Base-by-base conservation (phyloP, 1,140 invertebrate genomes). In the Hyphantria cunea region DNA sequence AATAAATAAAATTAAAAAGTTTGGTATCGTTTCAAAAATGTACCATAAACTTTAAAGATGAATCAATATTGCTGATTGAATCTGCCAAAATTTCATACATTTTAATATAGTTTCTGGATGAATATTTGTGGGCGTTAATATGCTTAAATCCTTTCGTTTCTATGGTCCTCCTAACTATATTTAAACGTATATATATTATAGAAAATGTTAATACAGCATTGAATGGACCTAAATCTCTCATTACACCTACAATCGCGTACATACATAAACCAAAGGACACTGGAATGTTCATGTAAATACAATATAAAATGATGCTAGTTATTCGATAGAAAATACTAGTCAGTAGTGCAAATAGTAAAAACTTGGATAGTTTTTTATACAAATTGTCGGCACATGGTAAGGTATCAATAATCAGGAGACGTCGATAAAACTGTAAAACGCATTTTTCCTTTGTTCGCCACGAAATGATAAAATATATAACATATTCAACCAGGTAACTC, bases 1-100 rank as follows among this genome's bases (percentile, higher is more conserved):
- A 25, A 25, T n/a, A 25, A 25, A 3, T 25, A 25, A 5, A 25
- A 5, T 5, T 25, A 25, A 25, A 25, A 1, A 25, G 5, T 25
- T 1, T 5, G 17, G 17, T 25, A 25, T 25, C 17, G 17, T 25
- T 25, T 25, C 5, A 25, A 1, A 25, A 3, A 25, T 25, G 17
- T 50, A 50, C 48, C 6, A 14, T 34, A 7, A 34, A 33, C n/a
- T 33, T 33, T 12, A 13, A 12, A 11, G 34, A 10, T 37, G 48
- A 6, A 7, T 13, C 31, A 7, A 50, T 9, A 9, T 8, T 7
- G 9, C 33, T 32, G 2, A 50, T 6, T 12, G 12, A 50, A 50
- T 50, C 13, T 8, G 13, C 9, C 13, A 50, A 12, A 3, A 9
- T 33, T 50, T 50, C 48, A 34, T 50, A 50, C 7, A 50, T 50